Evolutionary conservation across 2,797 vertebrate genomes (phyloP).

Genomic region (Apogon hyalosoma): DNA sequence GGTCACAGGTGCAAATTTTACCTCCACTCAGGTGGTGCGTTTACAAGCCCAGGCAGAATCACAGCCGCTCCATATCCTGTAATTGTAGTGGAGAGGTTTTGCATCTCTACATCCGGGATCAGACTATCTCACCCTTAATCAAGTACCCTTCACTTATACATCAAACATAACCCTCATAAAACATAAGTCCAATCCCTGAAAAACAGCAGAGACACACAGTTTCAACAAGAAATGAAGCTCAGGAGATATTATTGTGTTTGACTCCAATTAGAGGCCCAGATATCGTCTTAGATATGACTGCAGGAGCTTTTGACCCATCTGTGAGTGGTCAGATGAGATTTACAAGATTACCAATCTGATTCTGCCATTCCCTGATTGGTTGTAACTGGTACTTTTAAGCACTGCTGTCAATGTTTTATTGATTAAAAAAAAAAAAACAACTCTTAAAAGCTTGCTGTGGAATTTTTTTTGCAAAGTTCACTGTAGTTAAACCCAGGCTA

Average conservation of each 20-base stretch:
- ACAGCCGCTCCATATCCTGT: constrained; percentile 47
- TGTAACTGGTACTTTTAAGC: constrained; percentile 45
- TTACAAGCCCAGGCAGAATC: constrained; percentile 70
- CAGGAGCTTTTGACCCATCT: constrained; percentile 36
- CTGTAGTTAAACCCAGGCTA: not conserved
- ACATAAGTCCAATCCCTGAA: constrained; percentile 30
- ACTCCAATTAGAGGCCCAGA: constrained; percentile 53
- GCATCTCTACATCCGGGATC: constrained; percentile 47
- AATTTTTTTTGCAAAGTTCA: constrained; percentile 21
- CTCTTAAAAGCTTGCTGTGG: not conserved
- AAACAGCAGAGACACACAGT: constrained; percentile 9
- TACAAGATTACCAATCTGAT: constrained; percentile 22
- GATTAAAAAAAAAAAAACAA: not conserved
- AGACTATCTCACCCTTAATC: constrained; percentile 64
- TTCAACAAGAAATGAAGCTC: constrained; percentile 30
- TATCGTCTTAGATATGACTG: constrained; percentile 50
- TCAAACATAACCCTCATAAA: constrained; percentile 52
- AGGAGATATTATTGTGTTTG: constrained; percentile 48
- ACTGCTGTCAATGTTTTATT: constrained; percentile 11
- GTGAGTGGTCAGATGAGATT: constrained; percentile 50
- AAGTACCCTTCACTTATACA: constrained; percentile 19
- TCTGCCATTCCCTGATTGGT: constrained; percentile 37
- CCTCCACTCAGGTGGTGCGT: constrained; percentile 53
- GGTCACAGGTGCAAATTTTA: constrained; percentile 66
- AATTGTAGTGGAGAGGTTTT: constrained; percentile 39